These are phyloP conservation scores for Taurulus bubalis DNA, from an alignment of 2,113 vertebrate species.

Conservation along the genomic window DNA sequence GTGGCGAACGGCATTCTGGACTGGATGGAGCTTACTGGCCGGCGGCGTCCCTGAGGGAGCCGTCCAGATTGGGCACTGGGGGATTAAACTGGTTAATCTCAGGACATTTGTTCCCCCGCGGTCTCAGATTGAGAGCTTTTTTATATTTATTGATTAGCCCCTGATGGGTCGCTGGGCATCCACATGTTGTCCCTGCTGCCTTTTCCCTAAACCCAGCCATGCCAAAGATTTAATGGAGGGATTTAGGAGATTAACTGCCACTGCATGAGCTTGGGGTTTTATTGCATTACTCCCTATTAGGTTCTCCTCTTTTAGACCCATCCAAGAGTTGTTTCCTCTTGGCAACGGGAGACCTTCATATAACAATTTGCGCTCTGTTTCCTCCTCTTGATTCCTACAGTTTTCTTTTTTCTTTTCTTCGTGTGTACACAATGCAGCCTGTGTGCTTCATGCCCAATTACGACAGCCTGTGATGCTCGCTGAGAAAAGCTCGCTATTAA, in stretches of 20 bases:
- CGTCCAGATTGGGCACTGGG: conserved; percentile 63
- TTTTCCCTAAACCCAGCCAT: conserved; percentile 66
- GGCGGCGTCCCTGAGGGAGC: conserved; percentile 34
- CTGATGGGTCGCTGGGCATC: conserved; percentile 59
- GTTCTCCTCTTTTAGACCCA: conserved; percentile 62
- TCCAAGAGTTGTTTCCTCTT: conserved; percentile 60
- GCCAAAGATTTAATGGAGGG: conserved; percentile 74
- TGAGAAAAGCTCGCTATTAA: conserved; percentile 37
- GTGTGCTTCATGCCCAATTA: conserved; percentile 28
- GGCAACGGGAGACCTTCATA: conserved; percentile 26
- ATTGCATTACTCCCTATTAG: conserved; percentile 73
- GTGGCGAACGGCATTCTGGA: no score
- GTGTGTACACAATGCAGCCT: conserved; percentile 40
- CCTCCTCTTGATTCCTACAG: neutral
- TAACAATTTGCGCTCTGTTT: conserved; percentile 50
- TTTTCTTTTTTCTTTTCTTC: neutral
- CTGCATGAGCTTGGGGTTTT: conserved; percentile 66
- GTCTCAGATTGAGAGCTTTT: conserved; percentile 56
- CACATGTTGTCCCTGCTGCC: conserved; percentile 67
- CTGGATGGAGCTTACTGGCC: conserved; percentile 16
- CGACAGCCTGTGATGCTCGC: conserved; percentile 10
- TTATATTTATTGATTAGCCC: conserved; percentile 73
- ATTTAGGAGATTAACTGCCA: conserved; percentile 78
- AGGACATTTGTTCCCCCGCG: conserved; percentile 55
- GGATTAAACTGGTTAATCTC: conserved; percentile 78